These are phyloP conservation scores for Caenorhabditis brenneri DNA, from an alignment of 1,140 invertebrate species.

Conservation along the genomic window DNA sequence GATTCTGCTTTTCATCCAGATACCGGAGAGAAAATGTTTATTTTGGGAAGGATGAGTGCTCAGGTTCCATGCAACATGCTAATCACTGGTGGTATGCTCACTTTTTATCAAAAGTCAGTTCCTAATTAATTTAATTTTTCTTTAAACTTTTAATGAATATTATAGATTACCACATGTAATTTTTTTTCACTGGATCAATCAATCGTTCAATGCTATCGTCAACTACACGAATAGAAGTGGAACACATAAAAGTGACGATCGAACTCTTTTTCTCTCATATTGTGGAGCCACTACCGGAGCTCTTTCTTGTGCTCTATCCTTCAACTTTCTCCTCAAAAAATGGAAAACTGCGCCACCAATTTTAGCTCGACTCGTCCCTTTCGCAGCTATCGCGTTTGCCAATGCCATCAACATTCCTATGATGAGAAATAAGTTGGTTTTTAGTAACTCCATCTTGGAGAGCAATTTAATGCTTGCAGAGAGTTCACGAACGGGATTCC, in stretches of 20 bases:
- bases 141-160: not conserved
- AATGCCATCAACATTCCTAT: conserved; percentile 91
- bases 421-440: conserved; percentile 77
- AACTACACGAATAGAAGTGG: conserved; percentile 98
- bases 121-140: not conserved
- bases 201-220: conserved; percentile 98
- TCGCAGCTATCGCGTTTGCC: conserved; percentile 85
- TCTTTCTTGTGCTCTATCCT: conserved; percentile 82
- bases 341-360: conserved; percentile 61
- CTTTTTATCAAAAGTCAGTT: conserved; percentile 76
- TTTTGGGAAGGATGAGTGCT: conserved; percentile 82
- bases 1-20: conserved; percentile 98
- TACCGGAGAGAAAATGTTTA: conserved; percentile 94
- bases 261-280: conserved; percentile 85
- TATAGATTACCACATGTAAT: conserved; percentile 79
- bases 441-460: not conserved
- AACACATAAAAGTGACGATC: conserved; percentile 73
- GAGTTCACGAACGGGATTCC: conserved; percentile 73
- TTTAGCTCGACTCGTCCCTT: conserved; percentile 78
- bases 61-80: conserved; percentile 87
- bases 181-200: conserved; percentile 85
- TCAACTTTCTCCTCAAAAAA: conserved; percentile 74
- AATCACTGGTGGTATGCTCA: conserved; percentile 84
- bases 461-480: conserved; percentile 51
- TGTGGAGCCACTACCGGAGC: conserved; percentile 87